Base-by-base conservation (phyloP, 2,113 vertebrate genomes). In the Microcebus murinus region DNA sequence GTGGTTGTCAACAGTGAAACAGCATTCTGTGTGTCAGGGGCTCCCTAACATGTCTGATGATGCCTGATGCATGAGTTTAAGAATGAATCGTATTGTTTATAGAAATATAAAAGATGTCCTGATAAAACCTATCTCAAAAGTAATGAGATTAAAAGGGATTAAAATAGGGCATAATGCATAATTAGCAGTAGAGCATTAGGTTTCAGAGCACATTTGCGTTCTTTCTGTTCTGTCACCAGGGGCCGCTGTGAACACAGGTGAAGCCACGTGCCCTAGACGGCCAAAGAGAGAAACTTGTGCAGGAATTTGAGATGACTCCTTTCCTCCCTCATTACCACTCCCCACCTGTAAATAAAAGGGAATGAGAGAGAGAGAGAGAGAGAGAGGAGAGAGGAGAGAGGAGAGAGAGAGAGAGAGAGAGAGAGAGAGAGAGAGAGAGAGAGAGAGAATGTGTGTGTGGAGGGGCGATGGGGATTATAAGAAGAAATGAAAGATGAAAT, bases 1-100 rank as follows among this genome's bases (percentile, higher is more conserved):
- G 1, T 13, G 25, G 17, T 8, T 7, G 0, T 15, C 29, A 59
- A 63, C 0, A 20, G 0, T 0, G 15, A 7, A 23, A 11, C 4
- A 10, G 7, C 0, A 0, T 0, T 3, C 3, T 12, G 1, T 27
- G 25, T 5, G 25, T 48, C 68, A 31, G 11, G 63, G 6, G 45
- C 10, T 3, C 12, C 29, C 3, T 8, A 7, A 34, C 3, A 8
- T 1, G 27, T 10, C 18, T 17, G 34, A 10, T 61, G 63, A 68
- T 8, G 27, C 14, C 21, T 25, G 10, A 76, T 17, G 14, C 18
- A 13, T 1, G 21, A 50, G 11, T 27, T 70, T 39, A 61, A 50
- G 29, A 76, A 55, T 59, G 18, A 52, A 20, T 23, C 1, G 48
- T 34, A 50, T n/a, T 57, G 6, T 39, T 91, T 63, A 48, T 0